Evolutionary conservation across 1,140 invertebrate genomes (phyloP).

Genomic region (Dreissena rostriformis): DNA sequence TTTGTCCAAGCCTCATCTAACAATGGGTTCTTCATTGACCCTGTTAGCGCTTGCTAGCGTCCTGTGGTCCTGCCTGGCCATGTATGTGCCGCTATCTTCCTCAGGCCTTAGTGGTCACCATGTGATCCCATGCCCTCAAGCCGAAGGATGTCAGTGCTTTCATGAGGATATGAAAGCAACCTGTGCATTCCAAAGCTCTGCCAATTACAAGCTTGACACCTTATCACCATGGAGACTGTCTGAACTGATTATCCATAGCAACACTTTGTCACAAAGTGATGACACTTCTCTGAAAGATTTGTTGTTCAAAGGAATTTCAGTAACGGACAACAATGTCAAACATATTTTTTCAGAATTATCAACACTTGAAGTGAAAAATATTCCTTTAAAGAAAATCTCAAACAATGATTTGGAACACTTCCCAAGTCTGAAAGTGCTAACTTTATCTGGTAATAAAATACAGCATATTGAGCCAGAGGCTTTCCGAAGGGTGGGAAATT

Average conservation of each 20-base stretch:
- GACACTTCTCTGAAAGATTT: slow-evolving; percentile 22
- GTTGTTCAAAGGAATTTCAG: not conserved
- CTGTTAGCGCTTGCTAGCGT: no score
- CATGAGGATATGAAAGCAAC: not conserved
- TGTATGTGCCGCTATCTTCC: not conserved
- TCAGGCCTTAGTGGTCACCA: not conserved
- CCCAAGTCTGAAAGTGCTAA: not conserved
- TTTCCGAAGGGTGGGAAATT: slow-evolving; percentile 61
- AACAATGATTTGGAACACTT: slow-evolving; percentile 3
- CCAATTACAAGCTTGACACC: not conserved
- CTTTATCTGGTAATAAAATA: slow-evolving; percentile 40
- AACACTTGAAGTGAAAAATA: slow-evolving; percentile 34
- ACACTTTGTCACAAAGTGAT: not conserved
- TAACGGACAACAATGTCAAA: not conserved
- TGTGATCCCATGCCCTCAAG: slow-evolving; percentile 18
- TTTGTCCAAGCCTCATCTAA: no score
- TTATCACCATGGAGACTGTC: slow-evolving; percentile 30
- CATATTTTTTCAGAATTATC: not conserved
- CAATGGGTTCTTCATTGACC: no score
- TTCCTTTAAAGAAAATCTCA: slow-evolving; percentile 29
- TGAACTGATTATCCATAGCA: slow-evolving; percentile 30
- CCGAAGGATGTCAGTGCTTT: slow-evolving; percentile 13
- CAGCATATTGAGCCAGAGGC: slow-evolving; percentile 22
- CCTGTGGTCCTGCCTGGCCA: not conserved
- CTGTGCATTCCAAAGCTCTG: slow-evolving; percentile 6